Conservation (phyloP, 2,113 vertebrate genomes). For the Pseudorasbora parva region DNA sequence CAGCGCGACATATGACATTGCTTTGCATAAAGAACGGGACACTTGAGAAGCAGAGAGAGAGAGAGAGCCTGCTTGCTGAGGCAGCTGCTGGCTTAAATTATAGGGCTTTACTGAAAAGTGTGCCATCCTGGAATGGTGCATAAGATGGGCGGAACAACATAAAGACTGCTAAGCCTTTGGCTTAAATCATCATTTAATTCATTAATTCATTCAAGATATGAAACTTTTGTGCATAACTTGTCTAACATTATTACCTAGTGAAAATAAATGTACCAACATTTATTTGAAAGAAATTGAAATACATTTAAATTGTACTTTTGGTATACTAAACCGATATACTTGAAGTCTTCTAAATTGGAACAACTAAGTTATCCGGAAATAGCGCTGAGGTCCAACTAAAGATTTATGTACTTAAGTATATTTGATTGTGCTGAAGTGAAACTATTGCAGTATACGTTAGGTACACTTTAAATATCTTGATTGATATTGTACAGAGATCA, state of each 20-base stretch:
- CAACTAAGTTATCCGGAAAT: no score
- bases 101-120: background rate
- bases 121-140: background rate
- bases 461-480: no score
- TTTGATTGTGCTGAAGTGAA: no score
- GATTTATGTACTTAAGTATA: no score
- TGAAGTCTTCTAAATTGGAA: no score
- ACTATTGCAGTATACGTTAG: no score
- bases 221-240: background rate
- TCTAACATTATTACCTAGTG: background rate
- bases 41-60: background rate
- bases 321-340: no score
- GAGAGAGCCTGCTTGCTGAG: background rate
- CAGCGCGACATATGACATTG: slow-evolving; percentile 62
- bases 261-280: no score
- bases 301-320: no score
- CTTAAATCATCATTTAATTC: background rate
- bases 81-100: slow-evolving; percentile 14
- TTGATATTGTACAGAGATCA: no score
- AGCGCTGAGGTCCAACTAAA: no score
- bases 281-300: no score
- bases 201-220: background rate
- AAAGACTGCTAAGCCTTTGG: background rate
- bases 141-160: background rate
- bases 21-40: slow-evolving; percentile 50